Conservation (phyloP, 1,140 invertebrate genomes). For the Dinoponera quadriceps region DNA sequence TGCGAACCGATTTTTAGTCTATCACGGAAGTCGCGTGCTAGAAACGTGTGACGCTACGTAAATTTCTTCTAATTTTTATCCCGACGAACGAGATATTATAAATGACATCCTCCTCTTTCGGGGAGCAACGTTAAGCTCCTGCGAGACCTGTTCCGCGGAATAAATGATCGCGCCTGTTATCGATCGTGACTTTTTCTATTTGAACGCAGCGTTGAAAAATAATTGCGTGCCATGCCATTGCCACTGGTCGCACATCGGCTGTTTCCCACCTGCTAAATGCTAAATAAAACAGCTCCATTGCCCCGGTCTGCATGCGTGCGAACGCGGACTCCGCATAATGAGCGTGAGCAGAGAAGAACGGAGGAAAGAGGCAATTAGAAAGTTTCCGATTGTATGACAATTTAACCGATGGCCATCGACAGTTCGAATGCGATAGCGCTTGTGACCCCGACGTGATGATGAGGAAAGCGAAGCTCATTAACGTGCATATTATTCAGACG, state of each 20-base stretch:
- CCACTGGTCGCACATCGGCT: slow-evolving; percentile 2
- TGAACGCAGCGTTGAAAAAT: neutral
- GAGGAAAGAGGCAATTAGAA: slow-evolving; percentile 58
- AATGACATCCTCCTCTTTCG: neutral
- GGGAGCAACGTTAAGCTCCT: neutral
- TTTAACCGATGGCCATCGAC: slow-evolving; percentile 6
- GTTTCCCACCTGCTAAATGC: slow-evolving; percentile 27
- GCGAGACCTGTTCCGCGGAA: neutral
- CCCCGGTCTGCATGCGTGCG: neutral
- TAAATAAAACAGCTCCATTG: slow-evolving; percentile 20
- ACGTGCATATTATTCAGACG: neutral
- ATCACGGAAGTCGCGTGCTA: neutral
- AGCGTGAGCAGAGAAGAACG: neutral
- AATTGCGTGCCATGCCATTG: no score
- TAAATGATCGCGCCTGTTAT: neutral
- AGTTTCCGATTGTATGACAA: slow-evolving; percentile 46
- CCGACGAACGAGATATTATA: neutral
- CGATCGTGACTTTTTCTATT: slow-evolving; percentile 15
- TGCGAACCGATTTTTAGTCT: neutral
- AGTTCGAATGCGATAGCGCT: slow-evolving; percentile 3
- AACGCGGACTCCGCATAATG: slow-evolving; percentile 36
- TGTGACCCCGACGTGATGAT: neutral
- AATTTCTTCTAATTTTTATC: neutral
- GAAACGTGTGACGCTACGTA: neutral
- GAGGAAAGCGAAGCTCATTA: slow-evolving; percentile 18